Base-by-base conservation (phyloP, 37 sponge, comb jelly and placozoan genomes). In the Crambe crambe region DNA sequence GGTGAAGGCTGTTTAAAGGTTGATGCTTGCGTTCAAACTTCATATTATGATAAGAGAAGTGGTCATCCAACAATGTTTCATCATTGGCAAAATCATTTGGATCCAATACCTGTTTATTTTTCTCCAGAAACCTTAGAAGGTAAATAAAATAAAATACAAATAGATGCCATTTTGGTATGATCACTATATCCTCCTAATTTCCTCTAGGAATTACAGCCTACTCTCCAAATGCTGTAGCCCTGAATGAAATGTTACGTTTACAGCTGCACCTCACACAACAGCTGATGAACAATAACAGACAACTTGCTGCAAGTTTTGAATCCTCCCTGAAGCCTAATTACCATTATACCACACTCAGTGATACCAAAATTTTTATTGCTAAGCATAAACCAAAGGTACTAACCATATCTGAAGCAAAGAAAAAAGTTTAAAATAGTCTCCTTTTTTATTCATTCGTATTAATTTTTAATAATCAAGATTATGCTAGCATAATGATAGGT, bases 271-370 rank as follows among this genome's bases (percentile, higher is more conserved):
- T 89, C 40, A 83, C 85, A 2, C 59, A 77, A 58, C 51, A 60
- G 2, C 59, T 80, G 34, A 34, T 89, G 37, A 56, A 31, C 40
- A 44, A 2, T 41, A 37, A 59, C 42, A 35, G 54, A 39, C 31
- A n/a, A 6, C 41, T 84, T 34, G 57, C 47, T n/a, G 36, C 60
- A 5, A 59, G 35, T 30, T 32, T 75, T 35, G 27, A 69, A 54
- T 31, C 35, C 18, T 58, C 23, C 63, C 30, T 80, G 40, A 42
- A 18, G 3, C 66, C 80, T 0, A 37, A 79, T 70, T 68, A 89
- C 41, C 78, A 68, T 25, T 89, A 89, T 72, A 75, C 79, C 71
- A 89, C 85, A 47, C 81, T 89, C 47, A 47, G 80, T 40, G 80
- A 78, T 0, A 89, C 90, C n/a, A 79, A 80, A 68, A 59, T 81